Evolutionary conservation across 2,888 invertebrate genomes (phyloP), one percentile per base, ranked within the genome.

Genomic region (Xanthorhoe spadicearia): DNA sequence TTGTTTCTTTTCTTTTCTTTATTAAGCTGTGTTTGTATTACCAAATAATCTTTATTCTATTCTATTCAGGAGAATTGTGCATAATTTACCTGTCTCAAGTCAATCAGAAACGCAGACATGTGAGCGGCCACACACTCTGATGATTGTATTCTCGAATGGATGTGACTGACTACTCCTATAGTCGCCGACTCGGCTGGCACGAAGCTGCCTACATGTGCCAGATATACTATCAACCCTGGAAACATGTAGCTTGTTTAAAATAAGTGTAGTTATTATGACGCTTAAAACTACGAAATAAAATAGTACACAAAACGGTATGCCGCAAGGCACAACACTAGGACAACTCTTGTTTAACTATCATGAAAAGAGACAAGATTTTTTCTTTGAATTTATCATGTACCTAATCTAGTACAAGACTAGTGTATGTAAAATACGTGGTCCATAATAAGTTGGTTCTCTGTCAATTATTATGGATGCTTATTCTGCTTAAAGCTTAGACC

Each of bases 191-290:
- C 94, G 0, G 98, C 98, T 0, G 99, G 98, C 7, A 99, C 97
- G 88, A 95, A 98, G 77, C 97, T 96, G 23, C 99, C 99, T 66
- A 98, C 94, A 82, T 98, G 98, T 0, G 98, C 96, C 92, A 99
- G 92, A 86, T 96, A 98, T 1, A 96, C 95, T 74, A 98, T 95
- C 60, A 98, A 83, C 15, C 96, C 92, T 92, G 75, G 74, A 62
- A 57, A 19, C 1, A n/a, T 32, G 17, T 23, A 15, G 19, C 19
- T 55, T 43, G 13, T 43, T 0, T 43, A 13, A 43, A 13, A 43
- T 43, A n/a, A 1, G 28, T 46, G 46, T 46, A n/a, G 15, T n/a
- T n/a, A n/a, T 13, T 46, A 15, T 15, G 10, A 15, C 46, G 0
- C 15, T 2, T 5, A 3, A 15, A 23, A 23, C 23, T 23, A 23